phyloP scores from a whole-genome alignment of 2,113 vertebrate species.

The Platanista minor region DNA sequence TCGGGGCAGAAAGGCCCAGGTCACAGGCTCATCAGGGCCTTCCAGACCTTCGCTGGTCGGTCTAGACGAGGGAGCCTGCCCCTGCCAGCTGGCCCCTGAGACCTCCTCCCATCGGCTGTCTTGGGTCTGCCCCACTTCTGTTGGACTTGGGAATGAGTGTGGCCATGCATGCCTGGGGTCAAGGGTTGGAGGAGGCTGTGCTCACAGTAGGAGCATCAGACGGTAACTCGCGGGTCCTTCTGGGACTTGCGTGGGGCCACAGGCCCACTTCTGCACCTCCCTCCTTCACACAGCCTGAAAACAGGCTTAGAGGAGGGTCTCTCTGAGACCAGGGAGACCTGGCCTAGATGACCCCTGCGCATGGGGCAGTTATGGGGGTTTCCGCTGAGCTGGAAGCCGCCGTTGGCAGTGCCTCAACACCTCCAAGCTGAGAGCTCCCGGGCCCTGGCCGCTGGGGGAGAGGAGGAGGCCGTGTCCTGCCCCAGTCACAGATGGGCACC shows the following conservation, averaged over 20 bases:
- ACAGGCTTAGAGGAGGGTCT: fast-evolving
- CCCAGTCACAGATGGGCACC: background rate
- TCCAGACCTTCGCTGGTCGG: fast-evolving
- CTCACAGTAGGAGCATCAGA: fast-evolving
- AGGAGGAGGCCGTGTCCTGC: fast-evolving
- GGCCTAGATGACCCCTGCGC: fast-evolving
- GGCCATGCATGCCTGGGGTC: fast-evolving
- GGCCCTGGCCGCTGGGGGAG: background rate
- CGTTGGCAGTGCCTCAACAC: fast-evolving
- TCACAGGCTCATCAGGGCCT: fast-evolving
- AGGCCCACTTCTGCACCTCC: background rate
- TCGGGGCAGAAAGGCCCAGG: background rate
- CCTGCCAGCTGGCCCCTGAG: background rate
- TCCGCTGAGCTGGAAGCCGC: background rate
- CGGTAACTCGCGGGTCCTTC: fast-evolving
- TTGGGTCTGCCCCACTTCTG: background rate
- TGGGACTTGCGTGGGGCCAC: fast-evolving
- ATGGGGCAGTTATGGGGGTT: fast-evolving
- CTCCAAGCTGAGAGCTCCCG: background rate
- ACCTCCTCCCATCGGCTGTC: fast-evolving
- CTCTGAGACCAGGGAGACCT: fast-evolving
- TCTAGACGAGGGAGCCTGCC: fast-evolving
- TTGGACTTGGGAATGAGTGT: fast-evolving
- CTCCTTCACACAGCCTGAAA: background rate
- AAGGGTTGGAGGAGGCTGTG: background rate